These are phyloP conservation scores for Barbus barbus DNA, from an alignment of 2,113 vertebrate species.

Conservation along the genomic window DNA sequence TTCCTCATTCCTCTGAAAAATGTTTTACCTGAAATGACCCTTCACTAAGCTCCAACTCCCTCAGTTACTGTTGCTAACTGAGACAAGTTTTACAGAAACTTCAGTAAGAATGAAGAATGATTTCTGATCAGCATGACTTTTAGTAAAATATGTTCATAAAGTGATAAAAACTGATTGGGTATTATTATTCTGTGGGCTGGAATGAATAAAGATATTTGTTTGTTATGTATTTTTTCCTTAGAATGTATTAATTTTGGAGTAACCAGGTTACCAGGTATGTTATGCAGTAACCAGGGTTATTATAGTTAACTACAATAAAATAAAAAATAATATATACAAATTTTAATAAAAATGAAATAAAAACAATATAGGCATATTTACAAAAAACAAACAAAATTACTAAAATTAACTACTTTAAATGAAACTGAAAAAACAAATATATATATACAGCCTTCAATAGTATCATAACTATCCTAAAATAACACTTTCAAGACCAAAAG, in stretches of 20 bases:
- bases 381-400: not conserved
- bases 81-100: not conserved
- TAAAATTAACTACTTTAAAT: not conserved
- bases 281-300: not conserved
- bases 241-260: not conserved
- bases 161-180: not conserved
- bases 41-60: not conserved
- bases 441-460: not conserved
- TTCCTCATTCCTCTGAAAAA: not conserved
- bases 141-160: not conserved
- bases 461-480: not conserved
- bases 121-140: not conserved
- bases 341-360: not conserved
- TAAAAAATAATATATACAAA: not conserved
- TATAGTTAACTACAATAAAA: not conserved
- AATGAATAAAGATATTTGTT: not conserved
- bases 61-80: not conserved
- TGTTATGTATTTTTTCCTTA: not conserved
- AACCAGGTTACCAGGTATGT: not conserved
- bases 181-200: not conserved
- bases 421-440: not conserved
- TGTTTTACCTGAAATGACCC: not conserved
- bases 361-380: not conserved
- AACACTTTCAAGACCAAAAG: too few species aligned
- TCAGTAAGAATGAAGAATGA: not conserved